Evolutionary conservation across 2,113 vertebrate species (phyloP), one percentile per base, ranked within the genome.

Genomic region (Thinocorus orbignyianus): DNA sequence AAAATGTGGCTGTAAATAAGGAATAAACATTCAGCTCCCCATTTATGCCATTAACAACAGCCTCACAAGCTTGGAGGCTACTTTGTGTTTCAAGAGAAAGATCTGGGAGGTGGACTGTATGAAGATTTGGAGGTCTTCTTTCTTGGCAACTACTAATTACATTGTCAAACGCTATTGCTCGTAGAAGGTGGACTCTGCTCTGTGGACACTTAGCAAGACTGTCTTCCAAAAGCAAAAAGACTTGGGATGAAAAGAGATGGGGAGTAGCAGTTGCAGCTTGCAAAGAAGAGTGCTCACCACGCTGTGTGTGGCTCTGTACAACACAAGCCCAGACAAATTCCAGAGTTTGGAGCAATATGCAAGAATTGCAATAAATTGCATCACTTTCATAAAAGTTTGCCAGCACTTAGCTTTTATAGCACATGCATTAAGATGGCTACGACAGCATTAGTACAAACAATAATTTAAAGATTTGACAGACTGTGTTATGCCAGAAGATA

Each of bases 331-430:
- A 93, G 83, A 79, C 93, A 95, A 81, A 93, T 93, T 88, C 52
- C 39, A 33, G 19, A 88, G 52, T 93, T 74, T 65, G 65, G 48
- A 92, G 89, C 24, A 89, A 93, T 85, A 69, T 15, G 93, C 42
- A 95, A 95, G 73, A 89, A 91, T 35, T 93, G 83, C 57, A 92
- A 92, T 71, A 92, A 96, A 93, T 97, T 96, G 91, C 94, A 96
- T 95, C 96, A 96, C 69, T 86, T 93, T 16, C 20, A 30, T 10
- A 52, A 42, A 92, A 91, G 69, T 91, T 84, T 88, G 77, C 48
- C 91, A 89, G 86, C 18, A 35, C 23, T 48, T 39, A 6, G 35
- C 30, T 78, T 81, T 44, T 51, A 88, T 4, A 62, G 60, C 6
- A 78, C 3, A 2, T 0, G 4, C 7, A 5, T 14, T 35, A 71